Conservation (phyloP, 2,113 vertebrate genomes). For the Acanthisitta chloris region DNA sequence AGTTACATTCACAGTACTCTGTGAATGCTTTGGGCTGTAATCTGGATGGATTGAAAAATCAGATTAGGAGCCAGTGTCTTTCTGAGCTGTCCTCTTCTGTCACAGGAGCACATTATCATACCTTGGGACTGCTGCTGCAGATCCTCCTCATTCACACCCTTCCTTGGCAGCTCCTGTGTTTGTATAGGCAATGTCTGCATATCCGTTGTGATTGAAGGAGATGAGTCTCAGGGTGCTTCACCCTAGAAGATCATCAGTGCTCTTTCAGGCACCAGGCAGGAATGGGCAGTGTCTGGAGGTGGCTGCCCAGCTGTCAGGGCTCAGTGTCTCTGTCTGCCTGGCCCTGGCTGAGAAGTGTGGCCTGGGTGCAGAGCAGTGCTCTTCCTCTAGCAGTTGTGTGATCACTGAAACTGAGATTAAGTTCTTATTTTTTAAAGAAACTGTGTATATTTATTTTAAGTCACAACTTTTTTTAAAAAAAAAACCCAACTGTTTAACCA, state of each 20-base stretch:
- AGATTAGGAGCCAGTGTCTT: background rate
- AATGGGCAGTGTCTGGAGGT: background rate
- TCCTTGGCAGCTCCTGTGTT: background rate
- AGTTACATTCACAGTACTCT: background rate
- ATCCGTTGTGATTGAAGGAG: background rate
- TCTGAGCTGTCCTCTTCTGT: background rate
- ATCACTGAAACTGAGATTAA: rapidly evolving
- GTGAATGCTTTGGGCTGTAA: background rate
- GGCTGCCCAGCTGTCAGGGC: background rate
- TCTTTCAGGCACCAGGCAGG: background rate
- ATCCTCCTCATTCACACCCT: background rate
- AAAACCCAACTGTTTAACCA: background rate
- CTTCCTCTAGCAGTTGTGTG: background rate
- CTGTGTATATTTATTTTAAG: background rate
- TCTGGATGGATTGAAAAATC: background rate
- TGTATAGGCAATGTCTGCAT: background rate
- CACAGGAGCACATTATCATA: background rate
- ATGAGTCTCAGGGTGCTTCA: background rate
- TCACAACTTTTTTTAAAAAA: background rate
- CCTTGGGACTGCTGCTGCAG: background rate
- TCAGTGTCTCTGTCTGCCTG: background rate
- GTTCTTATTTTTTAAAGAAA: background rate
- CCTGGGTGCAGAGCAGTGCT: background rate
- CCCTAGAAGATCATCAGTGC: background rate
- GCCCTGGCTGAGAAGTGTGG: rapidly evolving